Percentiles rank a stretch among this genome's conserved stretches.
phyloP scores from a whole-genome alignment of 2,113 vertebrate species.

The Phalacrocorax aristotelis region DNA sequence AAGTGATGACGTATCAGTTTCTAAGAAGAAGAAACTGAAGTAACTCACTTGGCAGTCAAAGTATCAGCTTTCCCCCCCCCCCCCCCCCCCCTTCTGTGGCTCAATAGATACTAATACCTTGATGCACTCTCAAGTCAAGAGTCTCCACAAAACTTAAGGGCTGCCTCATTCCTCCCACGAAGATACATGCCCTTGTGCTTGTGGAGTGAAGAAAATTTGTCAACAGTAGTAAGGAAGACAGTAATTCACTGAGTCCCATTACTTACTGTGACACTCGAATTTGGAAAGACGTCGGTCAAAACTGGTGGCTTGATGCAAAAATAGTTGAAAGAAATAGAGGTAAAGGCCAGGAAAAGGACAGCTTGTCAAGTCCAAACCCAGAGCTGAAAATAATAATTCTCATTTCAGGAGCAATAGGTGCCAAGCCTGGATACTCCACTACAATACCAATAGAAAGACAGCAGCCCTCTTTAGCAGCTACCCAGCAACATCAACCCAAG shows the following conservation, averaged over 20 bases:
- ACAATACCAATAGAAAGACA: rapidly evolving
- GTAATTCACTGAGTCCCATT: neutral
- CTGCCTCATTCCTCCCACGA: rapidly evolving
- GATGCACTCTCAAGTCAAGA: neutral
- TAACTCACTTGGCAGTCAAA: neutral
- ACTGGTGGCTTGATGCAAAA: neutral
- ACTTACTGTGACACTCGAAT: neutral
- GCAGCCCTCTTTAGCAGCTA: neutral
- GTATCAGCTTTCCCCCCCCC: neutral
- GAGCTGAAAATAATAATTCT: neutral
- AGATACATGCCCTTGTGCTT: neutral
- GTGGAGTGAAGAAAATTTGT: too few species aligned
- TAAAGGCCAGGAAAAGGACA: neutral
- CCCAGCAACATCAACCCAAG: neutral
- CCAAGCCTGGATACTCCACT: too few species aligned
- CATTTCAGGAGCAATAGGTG: neutral
- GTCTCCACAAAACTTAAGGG: neutral
- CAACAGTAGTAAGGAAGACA: neutral
- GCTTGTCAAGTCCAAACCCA: neutral
- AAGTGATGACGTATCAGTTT: neutral
- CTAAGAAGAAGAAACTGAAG: neutral
- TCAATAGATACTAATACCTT: neutral
- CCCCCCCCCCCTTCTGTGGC: neutral
- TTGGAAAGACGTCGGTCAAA: neutral
- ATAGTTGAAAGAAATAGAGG: neutral